Evolutionary conservation across 2,113 vertebrate genomes (phyloP), one percentile per base, ranked within the genome.

Genomic region (Rallus limicola): DNA sequence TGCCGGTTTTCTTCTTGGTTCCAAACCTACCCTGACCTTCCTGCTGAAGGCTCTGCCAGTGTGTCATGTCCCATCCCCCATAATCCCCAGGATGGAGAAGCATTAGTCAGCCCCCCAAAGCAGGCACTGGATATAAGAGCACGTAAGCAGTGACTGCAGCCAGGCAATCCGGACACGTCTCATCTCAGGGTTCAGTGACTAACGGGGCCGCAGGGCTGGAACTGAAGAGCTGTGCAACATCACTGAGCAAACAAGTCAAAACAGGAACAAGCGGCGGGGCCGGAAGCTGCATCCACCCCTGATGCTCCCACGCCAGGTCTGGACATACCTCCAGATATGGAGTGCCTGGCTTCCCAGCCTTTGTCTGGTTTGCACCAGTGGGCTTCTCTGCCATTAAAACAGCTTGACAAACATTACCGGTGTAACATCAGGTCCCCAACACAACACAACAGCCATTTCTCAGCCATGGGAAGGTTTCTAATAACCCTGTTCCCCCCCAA

Each of bases 131-230:
- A n/a, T 31, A 8, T 15, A 19, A 24, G 50, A n/a, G 38, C 62
- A 28, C 17, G 8, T 0, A 17, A 71, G 69, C 80, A 72, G 69
- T 16, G 77, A 40, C 48, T 78, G 11, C 3, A 89, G 76, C 69
- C 86, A 62, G 72, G 69, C 64, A 60, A 53, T 34, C 33, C 33
- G 11, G 29, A 53, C 2, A 1, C 71, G 52, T 25, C 72, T 90
- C 50, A 29, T 62, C 59, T 46, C 13, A 1, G 62, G 56, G 36
- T 28, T 71, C 28, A 21, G 62, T 93, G 83, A 94, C 91, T 92
- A 92, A 95, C 50, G 3, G 83, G 88, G 16, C 94, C 62, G 92
- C 83, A 92, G 86, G 92, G 92, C 86, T 89, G 59, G 62, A 82
- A 40, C 69, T 18, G 56, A 56, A 65, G 40, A 75, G 62, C 56